Percentiles rank a stretch among this genome's conserved stretches.
Evolutionary conservation across 2,888 invertebrate genomes (phyloP).

Genomic region (Yponomeuta plumbellus): DNA sequence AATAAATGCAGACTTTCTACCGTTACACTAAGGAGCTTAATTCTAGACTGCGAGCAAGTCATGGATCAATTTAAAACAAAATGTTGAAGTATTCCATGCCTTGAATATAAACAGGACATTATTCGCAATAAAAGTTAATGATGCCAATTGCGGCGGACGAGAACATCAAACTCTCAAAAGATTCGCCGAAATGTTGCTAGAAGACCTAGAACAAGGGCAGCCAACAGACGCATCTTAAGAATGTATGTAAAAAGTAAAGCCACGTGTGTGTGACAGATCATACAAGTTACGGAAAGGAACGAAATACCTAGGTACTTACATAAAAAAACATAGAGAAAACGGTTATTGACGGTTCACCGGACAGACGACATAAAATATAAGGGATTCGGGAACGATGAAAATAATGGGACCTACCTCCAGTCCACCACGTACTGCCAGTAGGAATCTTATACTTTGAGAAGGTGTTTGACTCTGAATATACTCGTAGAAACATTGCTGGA

Average conservation of each 20-base stretch:
- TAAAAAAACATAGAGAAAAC: too few species aligned
- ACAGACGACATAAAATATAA: too few species aligned
- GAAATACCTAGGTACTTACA: too few species aligned
- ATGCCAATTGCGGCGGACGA: not conserved
- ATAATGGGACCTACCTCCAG: too few species aligned
- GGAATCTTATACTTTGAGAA: too few species aligned
- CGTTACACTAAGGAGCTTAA: not conserved
- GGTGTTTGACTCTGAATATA: too few species aligned
- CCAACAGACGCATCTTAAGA: not conserved
- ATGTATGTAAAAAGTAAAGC: not conserved
- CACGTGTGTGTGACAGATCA: too few species aligned
- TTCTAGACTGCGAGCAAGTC: conserved; percentile 3
- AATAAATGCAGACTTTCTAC: conserved; percentile 1
- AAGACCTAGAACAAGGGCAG: not conserved
- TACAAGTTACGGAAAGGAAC: too few species aligned
- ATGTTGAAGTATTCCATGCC: not conserved
- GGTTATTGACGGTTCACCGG: too few species aligned
- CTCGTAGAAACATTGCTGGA: too few species aligned
- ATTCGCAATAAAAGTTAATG: conserved; percentile 7
- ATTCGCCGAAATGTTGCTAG: not conserved
- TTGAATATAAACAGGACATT: not conserved
- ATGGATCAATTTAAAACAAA: conserved; percentile 6
- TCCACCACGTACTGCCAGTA: too few species aligned
- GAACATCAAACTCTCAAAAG: not conserved
- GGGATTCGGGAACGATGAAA: too few species aligned